Evolutionary conservation across 2,888 invertebrate genomes (phyloP).

Genomic region (Meteorus cinctellus): DNA sequence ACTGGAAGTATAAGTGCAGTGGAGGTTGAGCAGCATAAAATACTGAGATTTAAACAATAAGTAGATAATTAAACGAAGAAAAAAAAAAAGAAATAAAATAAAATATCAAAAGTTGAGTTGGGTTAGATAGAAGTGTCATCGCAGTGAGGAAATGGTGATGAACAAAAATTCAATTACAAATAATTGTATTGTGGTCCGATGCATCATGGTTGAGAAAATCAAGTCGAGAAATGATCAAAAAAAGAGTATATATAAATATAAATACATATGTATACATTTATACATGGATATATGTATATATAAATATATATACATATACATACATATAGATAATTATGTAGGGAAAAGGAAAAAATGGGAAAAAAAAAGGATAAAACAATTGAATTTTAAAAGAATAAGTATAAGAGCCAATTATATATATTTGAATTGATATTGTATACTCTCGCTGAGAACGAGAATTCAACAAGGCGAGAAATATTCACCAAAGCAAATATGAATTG

Average conservation of each 20-base stretch:
- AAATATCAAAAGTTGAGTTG: constrained; percentile 27
- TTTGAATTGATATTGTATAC: constrained; percentile 53
- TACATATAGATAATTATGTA: neutral
- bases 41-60: constrained; percentile 53
- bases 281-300: neutral
- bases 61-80: constrained; percentile 49
- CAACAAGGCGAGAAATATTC: constrained; percentile 45
- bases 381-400: constrained; percentile 54
- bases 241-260: constrained; percentile 9
- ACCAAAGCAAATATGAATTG: constrained; percentile 34
- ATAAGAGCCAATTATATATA: constrained; percentile 64
- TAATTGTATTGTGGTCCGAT: neutral
- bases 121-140: constrained; percentile 27
- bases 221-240: constrained; percentile 27
- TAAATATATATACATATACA: neutral
- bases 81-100: constrained; percentile 9
- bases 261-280: neutral
- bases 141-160: constrained; percentile 30
- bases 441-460: constrained; percentile 32
- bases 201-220: constrained; percentile 3
- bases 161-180: constrained; percentile 48
- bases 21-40: constrained; percentile 26
- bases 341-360: constrained; percentile 18
- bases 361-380: constrained; percentile 48
- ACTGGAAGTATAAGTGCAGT: constrained; percentile 24